Conservation (phyloP, 2,797 vertebrate species). For the Enteromius treurensis region DNA sequence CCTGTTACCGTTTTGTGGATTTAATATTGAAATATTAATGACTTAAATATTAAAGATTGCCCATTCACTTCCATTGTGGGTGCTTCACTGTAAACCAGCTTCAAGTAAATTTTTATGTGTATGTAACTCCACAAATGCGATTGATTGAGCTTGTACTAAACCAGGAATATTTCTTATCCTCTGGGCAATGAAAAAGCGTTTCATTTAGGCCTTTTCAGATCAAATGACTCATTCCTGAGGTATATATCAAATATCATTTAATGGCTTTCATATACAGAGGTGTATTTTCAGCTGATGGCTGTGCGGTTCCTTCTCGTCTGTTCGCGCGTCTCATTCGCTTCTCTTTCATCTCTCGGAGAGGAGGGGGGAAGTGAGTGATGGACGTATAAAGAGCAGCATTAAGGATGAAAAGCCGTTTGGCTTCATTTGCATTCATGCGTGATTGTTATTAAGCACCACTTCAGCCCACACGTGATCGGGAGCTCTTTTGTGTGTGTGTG, state of each 20-base stretch:
- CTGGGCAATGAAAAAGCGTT: neutral
- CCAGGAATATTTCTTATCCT: neutral
- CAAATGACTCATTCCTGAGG: neutral
- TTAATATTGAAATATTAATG: neutral
- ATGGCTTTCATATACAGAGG: neutral
- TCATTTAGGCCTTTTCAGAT: neutral
- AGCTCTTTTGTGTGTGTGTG: slow-evolving; percentile 23
- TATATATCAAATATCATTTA: neutral
- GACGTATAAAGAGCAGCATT: neutral
- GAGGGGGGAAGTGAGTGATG: slow-evolving; percentile 12
- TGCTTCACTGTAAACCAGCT: neutral
- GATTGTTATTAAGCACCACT: slow-evolving; percentile 42
- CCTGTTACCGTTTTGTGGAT: neutral
- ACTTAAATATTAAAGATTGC: neutral
- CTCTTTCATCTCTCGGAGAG: slow-evolving; percentile 27
- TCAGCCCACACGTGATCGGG: slow-evolving; percentile 17
- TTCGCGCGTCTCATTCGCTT: neutral
- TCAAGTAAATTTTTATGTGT: neutral
- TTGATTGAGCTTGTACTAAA: neutral
- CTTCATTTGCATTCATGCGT: slow-evolving; percentile 36
- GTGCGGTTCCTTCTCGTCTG: neutral
- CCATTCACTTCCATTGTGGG: neutral
- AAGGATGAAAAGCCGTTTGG: slow-evolving; percentile 14
- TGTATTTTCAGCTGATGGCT: neutral
- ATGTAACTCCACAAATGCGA: neutral